Evolutionary conservation across 2,797 vertebrate genomes (phyloP), one percentile per base, ranked within the genome.

Genomic region (Sardinella longiceps): DNA sequence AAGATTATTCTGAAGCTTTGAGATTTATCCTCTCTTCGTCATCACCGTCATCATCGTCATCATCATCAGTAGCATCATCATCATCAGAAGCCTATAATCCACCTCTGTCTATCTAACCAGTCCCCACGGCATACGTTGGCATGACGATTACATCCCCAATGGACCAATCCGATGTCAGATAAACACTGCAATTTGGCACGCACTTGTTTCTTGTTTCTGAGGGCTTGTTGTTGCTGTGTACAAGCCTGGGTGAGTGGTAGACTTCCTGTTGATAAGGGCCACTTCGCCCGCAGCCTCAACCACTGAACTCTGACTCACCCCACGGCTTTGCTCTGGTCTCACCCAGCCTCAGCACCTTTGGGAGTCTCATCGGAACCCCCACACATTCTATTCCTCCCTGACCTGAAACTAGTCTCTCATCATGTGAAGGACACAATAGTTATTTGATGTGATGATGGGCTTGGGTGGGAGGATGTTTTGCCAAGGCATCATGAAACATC

Each of bases 121-220:
- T 56, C 3, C 18, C 53, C 20, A 56, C 3, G 23, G 20, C 23
- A 20, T 23, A 56, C 15, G 14, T 37, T 74, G 66, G 30, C 66
- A 37, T 74, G 66, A 30, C 30, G 15, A 74, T 74, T 3, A 74
- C 66, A 74, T 74, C 39, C 80, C 30, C 91, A 90, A 87, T 84
- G 46, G 12, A 56, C 87, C 88, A 91, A 88, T 91, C 90, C 90
- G 85, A 66, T 90, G n/a, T 82, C 83, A 89, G 92, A 94, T 94
- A 90, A 89, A 81, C 15, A 10, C 66, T 15, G 66, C 66, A 37
- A 74, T 74, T 33, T 7, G 15, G 15, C 66, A 74, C 5, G 66
- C 66, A 37, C 66, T 70, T 37, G 12, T 70, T 37, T 70, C 66
- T 70, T 37, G 12, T 70, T 37, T 70, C 28, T 37, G 66, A 70